Conservation (phyloP, 2,797 vertebrate species). For the Hoplostethus mediterraneus region DNA sequence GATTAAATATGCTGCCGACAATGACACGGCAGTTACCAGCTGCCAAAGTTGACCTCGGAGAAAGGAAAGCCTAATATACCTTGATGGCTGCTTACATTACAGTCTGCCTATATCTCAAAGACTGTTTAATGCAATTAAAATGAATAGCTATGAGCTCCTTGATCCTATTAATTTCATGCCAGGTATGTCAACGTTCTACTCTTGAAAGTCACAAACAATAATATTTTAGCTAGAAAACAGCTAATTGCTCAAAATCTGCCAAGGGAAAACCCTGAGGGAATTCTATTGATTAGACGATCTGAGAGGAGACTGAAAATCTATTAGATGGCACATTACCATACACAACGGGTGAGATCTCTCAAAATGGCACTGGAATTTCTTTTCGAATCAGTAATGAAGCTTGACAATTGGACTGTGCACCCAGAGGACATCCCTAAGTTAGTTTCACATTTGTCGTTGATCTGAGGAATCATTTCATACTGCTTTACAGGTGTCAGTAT, state of each 20-base stretch:
- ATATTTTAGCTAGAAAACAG: slow-evolving; percentile 51
- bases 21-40: slow-evolving; percentile 64
- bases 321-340: slow-evolving; percentile 70
- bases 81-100: slow-evolving; percentile 56
- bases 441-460: slow-evolving; percentile 36
- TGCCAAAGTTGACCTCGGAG: slow-evolving; percentile 60
- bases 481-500: slow-evolving; percentile 26
- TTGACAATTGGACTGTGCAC: slow-evolving; percentile 53
- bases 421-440: slow-evolving; percentile 38
- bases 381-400: slow-evolving; percentile 60
- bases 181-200: slow-evolving; percentile 6
- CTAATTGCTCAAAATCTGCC: slow-evolving; percentile 60
- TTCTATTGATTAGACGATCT: slow-evolving; percentile 60
- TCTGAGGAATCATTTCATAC: slow-evolving; percentile 36
- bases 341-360: slow-evolving; percentile 48
- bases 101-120: slow-evolving; percentile 46
- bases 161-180: slow-evolving; percentile 3
- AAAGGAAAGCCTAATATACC: slow-evolving; percentile 58
- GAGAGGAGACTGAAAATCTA: slow-evolving; percentile 65
- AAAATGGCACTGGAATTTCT: slow-evolving; percentile 44
- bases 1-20: slow-evolving; percentile 71
- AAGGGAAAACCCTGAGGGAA: slow-evolving; percentile 51
- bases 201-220: slow-evolving; percentile 62
- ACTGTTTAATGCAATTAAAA: slow-evolving; percentile 60
- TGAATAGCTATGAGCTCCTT: slow-evolving; percentile 36